Conservation (phyloP, 2,797 vertebrate genomes). For the Sebastiscus tertius region DNA sequence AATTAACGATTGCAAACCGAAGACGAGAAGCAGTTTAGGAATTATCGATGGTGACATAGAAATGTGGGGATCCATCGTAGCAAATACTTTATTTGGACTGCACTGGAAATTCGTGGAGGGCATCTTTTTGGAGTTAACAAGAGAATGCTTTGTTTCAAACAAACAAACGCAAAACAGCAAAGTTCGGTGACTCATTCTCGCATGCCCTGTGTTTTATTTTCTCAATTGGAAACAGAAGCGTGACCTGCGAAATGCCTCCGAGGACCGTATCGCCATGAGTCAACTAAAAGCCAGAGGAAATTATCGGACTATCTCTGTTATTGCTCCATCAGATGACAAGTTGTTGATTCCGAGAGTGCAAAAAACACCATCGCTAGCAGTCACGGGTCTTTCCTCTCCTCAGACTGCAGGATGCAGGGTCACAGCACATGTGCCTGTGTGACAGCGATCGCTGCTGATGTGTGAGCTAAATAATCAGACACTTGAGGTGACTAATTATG, state of each 20-base stretch:
- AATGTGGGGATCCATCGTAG: slow-evolving; percentile 13
- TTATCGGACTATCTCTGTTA: slow-evolving; percentile 56
- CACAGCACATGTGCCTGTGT: slow-evolving; percentile 35
- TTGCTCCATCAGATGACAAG: slow-evolving; percentile 62
- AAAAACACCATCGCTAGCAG: slow-evolving; percentile 32
- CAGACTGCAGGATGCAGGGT: slow-evolving; percentile 65
- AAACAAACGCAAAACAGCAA: slow-evolving; percentile 18
- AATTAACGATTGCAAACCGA: slow-evolving; percentile 57
- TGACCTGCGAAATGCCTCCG: slow-evolving; percentile 31
- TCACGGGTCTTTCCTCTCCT: slow-evolving; percentile 51
- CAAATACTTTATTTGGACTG: neutral
- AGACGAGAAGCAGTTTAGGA: slow-evolving; percentile 39
- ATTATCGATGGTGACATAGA: slow-evolving; percentile 44
- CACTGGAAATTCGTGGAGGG: neutral
- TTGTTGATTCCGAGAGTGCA: slow-evolving; percentile 51
- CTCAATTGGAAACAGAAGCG: slow-evolving; percentile 26
- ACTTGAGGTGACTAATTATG: too few species aligned
- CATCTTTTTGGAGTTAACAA: slow-evolving; percentile 7
- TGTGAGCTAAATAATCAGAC: slow-evolving; percentile 48
- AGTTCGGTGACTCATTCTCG: slow-evolving; percentile 39
- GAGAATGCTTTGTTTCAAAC: slow-evolving; percentile 23
- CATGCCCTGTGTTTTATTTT: slow-evolving; percentile 8
- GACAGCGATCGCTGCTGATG: slow-evolving; percentile 39
- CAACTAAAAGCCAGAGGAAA: slow-evolving; percentile 28
- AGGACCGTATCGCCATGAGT: slow-evolving; percentile 37